Conservation (phyloP, 2,113 vertebrate genomes). For the western clawed frog (Xenopus tropicalis) region UCB_Xtro_10.0 CM004450.2:74481501-74482000, state of each 20-base stretch:
- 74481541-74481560: slow-evolving; percentile 45
- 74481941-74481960: slow-evolving; percentile 46
- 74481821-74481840: slow-evolving; percentile 59
- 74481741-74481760: slow-evolving; percentile 50
- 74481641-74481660: neutral
- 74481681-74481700: slow-evolving; percentile 4
- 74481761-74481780: slow-evolving; percentile 52
- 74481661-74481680: no score
- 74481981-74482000: neutral
- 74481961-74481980: neutral
- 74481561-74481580: slow-evolving; percentile 50
- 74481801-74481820: slow-evolving; percentile 47
- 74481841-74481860: slow-evolving; percentile 49
- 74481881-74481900: slow-evolving; percentile 52
- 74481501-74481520: slow-evolving; percentile 54
- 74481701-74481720: slow-evolving; percentile 50
- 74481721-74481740: slow-evolving; percentile 44
- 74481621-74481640: slow-evolving; percentile 1
- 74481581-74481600: slow-evolving; percentile 57
- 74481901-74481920: slow-evolving; percentile 34
- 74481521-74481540: slow-evolving; percentile 43
- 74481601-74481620: slow-evolving; percentile 52
- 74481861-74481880: slow-evolving; percentile 53
- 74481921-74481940: slow-evolving; percentile 45
- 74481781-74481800: neutral